Base-by-base conservation (phyloP, 2,888 invertebrate species). In the Cephus pulcher region DNA sequence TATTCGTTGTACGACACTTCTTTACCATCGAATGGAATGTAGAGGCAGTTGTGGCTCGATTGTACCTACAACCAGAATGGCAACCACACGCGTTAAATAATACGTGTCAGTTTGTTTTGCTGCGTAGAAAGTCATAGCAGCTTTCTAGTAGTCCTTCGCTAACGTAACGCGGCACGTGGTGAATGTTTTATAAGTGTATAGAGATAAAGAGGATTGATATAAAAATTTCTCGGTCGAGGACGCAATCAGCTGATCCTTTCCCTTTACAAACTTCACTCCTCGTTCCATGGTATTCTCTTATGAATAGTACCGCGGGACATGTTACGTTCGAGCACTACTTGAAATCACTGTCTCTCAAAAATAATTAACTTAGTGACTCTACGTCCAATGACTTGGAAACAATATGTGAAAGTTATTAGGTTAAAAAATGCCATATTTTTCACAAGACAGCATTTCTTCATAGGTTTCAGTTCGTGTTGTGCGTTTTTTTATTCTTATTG, bases 1-100 rank as follows among this genome's bases (percentile, higher is more conserved):
- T 96, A 96, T 82, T 94, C 93, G 1, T 92, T 89, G 80, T 94
- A 94, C 78, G 92, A 93, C 82, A 93, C 91, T 88, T 96, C 96
- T 88, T 94, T 93, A 0, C 95, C 95, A 78, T 93, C 95, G 89
- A 88, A 93, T 34, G 93, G 91, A 83, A 93, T 91, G 85, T 92
- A 92, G 9, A 92, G 84, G 76, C 89, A 90, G 11, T 89, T 90
- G 76, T 92, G 92, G 69, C 89, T 90, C 3, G 88, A 87, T 79
- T 92, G 92, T 68, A 92, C 80, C 91, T 91, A 76, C 6, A 80
- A 83, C 56, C 56, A 56, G 56, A 56, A 56, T 56, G 15, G 2
- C 56, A 56, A 56, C 56, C 56, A 56, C 56, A 15, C 9, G 23
- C 9, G 23, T 56, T 56, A 78, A 78, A 80, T 78, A 56, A 56